Percentiles rank a stretch among this genome's conserved stretches.
Conservation (phyloP, 2,888 invertebrate genomes). For the Nemurella pictetii region DNA sequence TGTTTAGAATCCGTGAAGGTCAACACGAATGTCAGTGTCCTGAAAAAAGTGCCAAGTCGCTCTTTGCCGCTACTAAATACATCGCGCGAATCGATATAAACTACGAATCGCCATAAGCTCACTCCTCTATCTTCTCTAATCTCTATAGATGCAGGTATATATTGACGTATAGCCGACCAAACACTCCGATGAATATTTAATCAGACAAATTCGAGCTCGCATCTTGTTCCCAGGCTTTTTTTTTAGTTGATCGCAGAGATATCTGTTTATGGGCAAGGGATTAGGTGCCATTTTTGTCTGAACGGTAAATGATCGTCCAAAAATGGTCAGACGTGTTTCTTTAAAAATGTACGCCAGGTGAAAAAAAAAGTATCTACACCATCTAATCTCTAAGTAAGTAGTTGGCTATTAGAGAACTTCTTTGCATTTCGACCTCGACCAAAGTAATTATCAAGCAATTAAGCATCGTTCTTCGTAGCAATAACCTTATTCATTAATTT, state of each 20-base stretch:
- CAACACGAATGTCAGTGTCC: background rate
- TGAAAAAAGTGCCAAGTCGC: background rate
- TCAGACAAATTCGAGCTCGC: background rate
- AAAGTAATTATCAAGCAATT: background rate
- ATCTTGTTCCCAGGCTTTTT: background rate
- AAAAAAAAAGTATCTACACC: background rate
- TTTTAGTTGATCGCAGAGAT: background rate
- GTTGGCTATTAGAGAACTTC: background rate
- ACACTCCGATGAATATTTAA: background rate
- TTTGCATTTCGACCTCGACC: background rate
- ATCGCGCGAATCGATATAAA: too few relatives aligned
- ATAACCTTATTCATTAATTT: background rate
- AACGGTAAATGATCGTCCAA: conserved; percentile 18
- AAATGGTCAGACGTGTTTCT: conserved; percentile 21
- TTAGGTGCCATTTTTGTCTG: conserved; percentile 8
- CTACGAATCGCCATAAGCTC: too few relatives aligned
- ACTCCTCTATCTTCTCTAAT: too few relatives aligned
- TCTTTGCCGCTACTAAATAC: background rate
- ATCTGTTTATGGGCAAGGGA: conserved; percentile 1
- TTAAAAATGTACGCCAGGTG: background rate
- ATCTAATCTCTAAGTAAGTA: background rate
- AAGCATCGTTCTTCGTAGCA: background rate
- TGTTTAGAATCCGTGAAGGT: background rate
- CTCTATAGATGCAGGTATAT: too few relatives aligned
- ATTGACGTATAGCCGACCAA: too few relatives aligned